Base-by-base conservation (phyloP, 2,888 invertebrate genomes). In the Rhorus exstirpatorius region DNA sequence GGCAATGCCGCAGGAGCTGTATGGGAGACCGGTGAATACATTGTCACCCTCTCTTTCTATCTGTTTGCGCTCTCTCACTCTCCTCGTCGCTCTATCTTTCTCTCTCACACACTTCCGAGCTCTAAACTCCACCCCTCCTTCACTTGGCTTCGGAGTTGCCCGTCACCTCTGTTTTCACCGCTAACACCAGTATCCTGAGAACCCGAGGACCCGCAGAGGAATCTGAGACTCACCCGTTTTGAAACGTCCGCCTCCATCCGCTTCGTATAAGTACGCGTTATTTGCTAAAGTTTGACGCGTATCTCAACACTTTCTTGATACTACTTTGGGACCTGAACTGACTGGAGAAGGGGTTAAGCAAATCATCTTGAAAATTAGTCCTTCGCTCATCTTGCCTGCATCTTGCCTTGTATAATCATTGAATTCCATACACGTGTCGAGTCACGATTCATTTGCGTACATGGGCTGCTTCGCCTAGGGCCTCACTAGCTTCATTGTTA, bases 131-230 rank as follows among this genome's bases (percentile, higher is more conserved):
- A 7, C 21, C 38, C 41, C 31, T 21, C 41, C 53, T 38, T 70
- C 49, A 38, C 80, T 65, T 71, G 31, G 71, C 76, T 80, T 60
- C 75, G 60, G 46, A 71, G 44, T 71, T 76, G 58, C 75, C 75
- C 78, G 75, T 83, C 79, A 71, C 79, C 67, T 67, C 82, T 55
- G 41, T 67, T 76, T 67, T 83, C 70, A 70, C 60, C 70, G 70
- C 35, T 24, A 51, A 2, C 46, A 17, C 58, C 74, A 12, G 58
- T 24, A 67, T 68, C 78, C 74, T 63, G 49, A 51, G 78, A 70
- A 74, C 82, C 79, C 65, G 82, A 79, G 60, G 71, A 82, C 58
- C 63, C 63, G 26, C 21, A 19, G 60, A 53, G 77, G 67, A 81
- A 81, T 81, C 72, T 72, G 72, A 81, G 61, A 81, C 61, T 51